Evolutionary conservation across 2,113 vertebrate species (phyloP), one percentile per base, ranked within the genome.

Genomic region (Petrocephalus zakoni): DNA sequence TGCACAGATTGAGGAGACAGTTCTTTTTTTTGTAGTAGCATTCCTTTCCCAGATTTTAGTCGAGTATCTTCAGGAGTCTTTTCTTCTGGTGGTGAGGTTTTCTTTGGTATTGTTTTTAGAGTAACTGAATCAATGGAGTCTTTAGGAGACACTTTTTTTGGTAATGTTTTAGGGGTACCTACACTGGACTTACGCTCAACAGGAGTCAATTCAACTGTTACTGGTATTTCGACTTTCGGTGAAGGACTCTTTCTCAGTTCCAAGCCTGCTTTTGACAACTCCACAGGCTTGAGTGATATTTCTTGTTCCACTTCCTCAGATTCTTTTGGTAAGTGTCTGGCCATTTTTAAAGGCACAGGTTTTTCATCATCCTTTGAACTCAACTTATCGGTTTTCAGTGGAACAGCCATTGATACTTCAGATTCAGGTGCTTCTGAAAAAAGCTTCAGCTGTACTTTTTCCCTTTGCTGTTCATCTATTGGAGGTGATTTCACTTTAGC

Each of bases 101-200:
- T 91, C 88, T 93, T 96, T 37, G 94, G 91, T 88, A 93, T 86
- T 87, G 91, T 95, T 93, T 93, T 97, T 92, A 97, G 95, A 92
- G 93, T 91, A 72, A 96, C 93, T 89, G 95, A 94, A 93, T 93
- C 93, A 88, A 92, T 91, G 6, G 68, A 91, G 47, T 89, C 91
- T 92, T 94, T 94, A 17, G 90, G 90, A 42, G 93, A 90, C 47
- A 92, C n/a, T 91, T 93, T 93, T 89, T 94, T 92, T 1, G 93
- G 90, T 46, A 89, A 89, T 55, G 88, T 92, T 72, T 92, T 92
- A 75, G 83, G 68, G 55, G 90, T 37, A 78, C 87, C 90, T 29
- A 21, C 49, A 89, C 94, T 94, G 13, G 89, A 90, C 21, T 29
- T 90, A 87, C n/a, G 93, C 89, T 96, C 94, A 42, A 88, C 52